Percentiles rank a stretch among this genome's conserved stretches.
phyloP scores from a whole-genome alignment of 2,888 invertebrate genomes.

The Volucella zonaria region DNA sequence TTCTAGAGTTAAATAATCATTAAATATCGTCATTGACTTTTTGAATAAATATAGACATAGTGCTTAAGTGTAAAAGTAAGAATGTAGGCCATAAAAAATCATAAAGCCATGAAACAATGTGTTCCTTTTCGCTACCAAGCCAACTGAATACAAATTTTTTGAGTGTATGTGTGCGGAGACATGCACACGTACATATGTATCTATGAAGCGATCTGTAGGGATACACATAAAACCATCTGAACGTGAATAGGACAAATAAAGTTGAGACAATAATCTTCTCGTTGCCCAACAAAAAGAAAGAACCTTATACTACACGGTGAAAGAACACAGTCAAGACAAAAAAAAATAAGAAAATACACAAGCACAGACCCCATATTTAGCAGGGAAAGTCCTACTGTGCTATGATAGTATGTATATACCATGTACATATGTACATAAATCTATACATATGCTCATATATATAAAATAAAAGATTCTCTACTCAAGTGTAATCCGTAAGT shows the following conservation, averaged over 20 bases:
- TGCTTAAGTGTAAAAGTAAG: too few relatives aligned
- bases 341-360: slow-evolving; percentile 7
- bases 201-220: neutral
- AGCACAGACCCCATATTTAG: neutral
- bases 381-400: slow-evolving; percentile 14
- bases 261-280: slow-evolving; percentile 26
- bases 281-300: slow-evolving; percentile 14
- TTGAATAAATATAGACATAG: too few relatives aligned
- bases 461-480: slow-evolving; percentile 50
- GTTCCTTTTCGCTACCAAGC: too few relatives aligned
- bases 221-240: neutral
- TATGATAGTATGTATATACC: too few relatives aligned
- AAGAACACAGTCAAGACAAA: slow-evolving; percentile 18
- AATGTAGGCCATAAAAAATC: too few relatives aligned
- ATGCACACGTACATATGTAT: neutral
- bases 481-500: slow-evolving; percentile 52
- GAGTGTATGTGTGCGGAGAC: too few relatives aligned
- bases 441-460: neutral
- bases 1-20: too few relatives aligned
- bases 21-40: too few relatives aligned
- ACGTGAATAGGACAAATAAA: slow-evolving; percentile 5
- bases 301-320: neutral
- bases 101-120: too few relatives aligned
- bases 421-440: neutral
- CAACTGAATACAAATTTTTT: too few relatives aligned